Base-by-base conservation (phyloP, 2,113 vertebrate genomes). In the Gracilinanus agilis region DNA sequence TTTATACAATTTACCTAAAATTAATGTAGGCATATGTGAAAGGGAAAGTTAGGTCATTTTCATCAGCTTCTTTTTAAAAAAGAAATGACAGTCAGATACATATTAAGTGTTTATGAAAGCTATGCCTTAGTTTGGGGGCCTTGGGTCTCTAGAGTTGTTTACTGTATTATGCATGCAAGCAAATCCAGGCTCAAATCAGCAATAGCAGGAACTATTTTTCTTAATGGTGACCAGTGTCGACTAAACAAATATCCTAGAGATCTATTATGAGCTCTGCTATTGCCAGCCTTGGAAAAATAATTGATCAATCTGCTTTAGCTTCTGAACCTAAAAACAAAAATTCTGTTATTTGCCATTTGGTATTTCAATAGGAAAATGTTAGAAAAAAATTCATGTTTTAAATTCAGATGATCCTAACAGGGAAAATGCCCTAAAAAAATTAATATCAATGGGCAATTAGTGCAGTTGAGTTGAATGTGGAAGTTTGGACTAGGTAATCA, bases 231-330 rank as follows among this genome's bases (percentile, higher is more conserved):
- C 34, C 8, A 44, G 29, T 75, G 91, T 40, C 54, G 88, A 44
- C 49, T 44, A 29, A 53, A n/a, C 53, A 53, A 27, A 75, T 34
- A 24, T n/a, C 67, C 58, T 19, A 8, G 34, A 61, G 75, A 90
- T 1, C 55, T 19, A 49, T 25, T 67, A 89, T 89, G 91, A 83
- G 58, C 90, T 96, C 94, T 53, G 89, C 75, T 58, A 8, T 40
- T 9, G 9, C 2, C 54, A 29, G 55, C 49, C 90, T 0, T n/a
- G 94, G 93, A 94, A 27, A 55, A 1, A 49, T 23, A 44, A 23
- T 29, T 34, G 24, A 23, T 75, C 3, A 40, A 16, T 54, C 0
- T 24, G 49, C 40, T 24, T 44, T 0, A 19, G 92, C 89, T 54
- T 91, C 91, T 54, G 10, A 88, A 34, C 25, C 83, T 24, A 55